Conservation (phyloP, 2,113 vertebrate genomes). For the Festucalex cinctus region DNA sequence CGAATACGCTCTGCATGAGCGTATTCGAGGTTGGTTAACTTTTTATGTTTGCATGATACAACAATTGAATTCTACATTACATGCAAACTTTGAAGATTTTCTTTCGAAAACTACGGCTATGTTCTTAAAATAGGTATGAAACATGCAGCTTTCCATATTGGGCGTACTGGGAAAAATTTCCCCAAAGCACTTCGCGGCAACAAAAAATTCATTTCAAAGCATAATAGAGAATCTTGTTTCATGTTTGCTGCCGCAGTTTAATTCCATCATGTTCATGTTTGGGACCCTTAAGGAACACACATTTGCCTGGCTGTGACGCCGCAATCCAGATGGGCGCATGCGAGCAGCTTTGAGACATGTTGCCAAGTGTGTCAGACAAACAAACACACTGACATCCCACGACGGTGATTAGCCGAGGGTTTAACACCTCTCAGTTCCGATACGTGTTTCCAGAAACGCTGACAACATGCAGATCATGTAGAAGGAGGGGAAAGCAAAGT, state of each 20-base stretch:
- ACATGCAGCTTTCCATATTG: not conserved
- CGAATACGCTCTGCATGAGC: no score
- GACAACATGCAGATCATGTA: conserved; percentile 21
- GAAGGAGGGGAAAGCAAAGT: not conserved
- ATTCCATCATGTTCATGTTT: conserved; percentile 17
- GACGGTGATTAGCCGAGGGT: conserved; percentile 45
- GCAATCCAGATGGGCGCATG: conserved; percentile 43
- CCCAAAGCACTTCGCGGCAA: not conserved
- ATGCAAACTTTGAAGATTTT: not conserved
- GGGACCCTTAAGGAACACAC: conserved; percentile 14
- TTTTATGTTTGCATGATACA: not conserved
- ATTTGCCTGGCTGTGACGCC: conserved; percentile 7
- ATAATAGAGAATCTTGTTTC: conserved; percentile 4
- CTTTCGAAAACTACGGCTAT: not conserved
- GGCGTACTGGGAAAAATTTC: not conserved
- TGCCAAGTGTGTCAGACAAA: conserved; percentile 58
- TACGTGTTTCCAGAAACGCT: conserved; percentile 37
- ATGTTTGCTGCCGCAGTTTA: conserved; percentile 14
- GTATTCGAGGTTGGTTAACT: not conserved
- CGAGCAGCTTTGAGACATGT: conserved; percentile 36
- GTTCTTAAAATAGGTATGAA: not conserved
- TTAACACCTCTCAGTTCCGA: conserved; percentile 41
- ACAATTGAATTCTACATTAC: not conserved
- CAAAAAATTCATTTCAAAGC: not conserved
- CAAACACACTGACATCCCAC: conserved; percentile 41